These are phyloP conservation scores for Pilophorus perplexus DNA, from an alignment of 2,888 invertebrate species.

Conservation along the genomic window DNA sequence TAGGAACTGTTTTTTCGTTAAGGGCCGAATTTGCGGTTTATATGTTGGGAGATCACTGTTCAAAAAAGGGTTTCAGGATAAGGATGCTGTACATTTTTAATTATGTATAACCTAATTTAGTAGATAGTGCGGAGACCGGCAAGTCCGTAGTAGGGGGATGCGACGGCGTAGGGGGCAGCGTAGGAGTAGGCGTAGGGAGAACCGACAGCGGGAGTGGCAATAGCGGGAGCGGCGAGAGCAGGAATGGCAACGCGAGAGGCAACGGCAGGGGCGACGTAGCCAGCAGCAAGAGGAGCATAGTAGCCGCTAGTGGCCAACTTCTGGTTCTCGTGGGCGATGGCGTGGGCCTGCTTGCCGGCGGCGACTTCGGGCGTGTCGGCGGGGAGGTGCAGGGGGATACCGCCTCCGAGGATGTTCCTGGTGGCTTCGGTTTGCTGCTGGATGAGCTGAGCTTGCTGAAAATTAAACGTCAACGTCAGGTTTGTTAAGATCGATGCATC, in stretches of 20 bases:
- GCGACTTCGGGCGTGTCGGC: slow-evolving; percentile 56
- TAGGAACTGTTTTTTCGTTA: too few relatives aligned
- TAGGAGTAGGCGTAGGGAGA: background rate
- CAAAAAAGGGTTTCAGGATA: too few relatives aligned
- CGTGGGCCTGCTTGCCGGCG: slow-evolving; percentile 51
- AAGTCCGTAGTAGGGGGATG: too few relatives aligned
- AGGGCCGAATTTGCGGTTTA: too few relatives aligned
- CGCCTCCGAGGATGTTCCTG: slow-evolving; percentile 43
- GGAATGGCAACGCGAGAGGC: slow-evolving; percentile 46
- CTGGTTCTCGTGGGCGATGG: slow-evolving; percentile 53
- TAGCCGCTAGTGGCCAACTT: slow-evolving; percentile 43
- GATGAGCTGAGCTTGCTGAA: slow-evolving; percentile 52
- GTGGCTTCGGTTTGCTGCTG: slow-evolving; percentile 51
- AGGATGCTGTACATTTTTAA: too few relatives aligned
- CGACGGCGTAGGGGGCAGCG: too few relatives aligned
- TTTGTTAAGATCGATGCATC: too few relatives aligned
- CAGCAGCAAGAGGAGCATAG: slow-evolving; percentile 19
- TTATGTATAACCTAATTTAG: too few relatives aligned
- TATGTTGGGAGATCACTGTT: too few relatives aligned
- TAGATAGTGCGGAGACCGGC: too few relatives aligned
- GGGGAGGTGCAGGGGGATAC: slow-evolving; percentile 40
- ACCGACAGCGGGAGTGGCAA: background rate
- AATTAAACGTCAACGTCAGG: too few relatives aligned
- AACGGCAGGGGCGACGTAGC: slow-evolving; percentile 34
- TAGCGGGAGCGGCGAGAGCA: slow-evolving; percentile 10